Evolutionary conservation across 2,888 invertebrate species (phyloP).

Genomic region (Luffia ferchaultella): DNA sequence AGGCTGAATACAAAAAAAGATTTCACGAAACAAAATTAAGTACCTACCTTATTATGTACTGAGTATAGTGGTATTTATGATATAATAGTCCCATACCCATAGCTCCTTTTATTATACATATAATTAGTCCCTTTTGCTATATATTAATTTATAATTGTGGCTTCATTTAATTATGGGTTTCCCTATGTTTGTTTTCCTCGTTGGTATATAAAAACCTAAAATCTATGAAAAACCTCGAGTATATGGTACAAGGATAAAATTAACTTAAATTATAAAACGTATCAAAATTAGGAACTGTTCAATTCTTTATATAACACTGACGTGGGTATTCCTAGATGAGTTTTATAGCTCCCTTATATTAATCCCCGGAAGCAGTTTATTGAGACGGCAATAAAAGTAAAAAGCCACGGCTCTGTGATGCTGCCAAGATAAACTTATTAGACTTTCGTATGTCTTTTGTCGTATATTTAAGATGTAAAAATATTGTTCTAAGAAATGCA

Average conservation of each 20-base stretch:
- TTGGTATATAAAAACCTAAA: neutral
- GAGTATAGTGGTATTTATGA: neutral
- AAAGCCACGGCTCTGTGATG: neutral
- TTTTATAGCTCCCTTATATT: slow-evolving; percentile 24
- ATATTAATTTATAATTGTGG: neutral
- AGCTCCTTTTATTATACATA: neutral
- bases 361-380: slow-evolving; percentile 29
- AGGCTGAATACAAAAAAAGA: no score
- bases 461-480: neutral
- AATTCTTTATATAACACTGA: neutral
- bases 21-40: neutral
- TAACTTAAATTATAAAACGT: neutral
- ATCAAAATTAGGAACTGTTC: neutral
- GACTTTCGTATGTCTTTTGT: neutral
- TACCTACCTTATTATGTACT: neutral
- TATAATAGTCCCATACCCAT: neutral
- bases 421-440: slow-evolving; percentile 2
- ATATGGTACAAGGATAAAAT: neutral
- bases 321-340: slow-evolving; percentile 6
- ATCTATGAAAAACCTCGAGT: neutral
- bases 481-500: no score
- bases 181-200: neutral
- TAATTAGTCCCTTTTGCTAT: neutral
- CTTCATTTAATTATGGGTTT: neutral
- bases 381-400: slow-evolving; percentile 29